Base-by-base conservation (phyloP, 1,140 invertebrate genomes). In the Megathymus violae region DNA sequence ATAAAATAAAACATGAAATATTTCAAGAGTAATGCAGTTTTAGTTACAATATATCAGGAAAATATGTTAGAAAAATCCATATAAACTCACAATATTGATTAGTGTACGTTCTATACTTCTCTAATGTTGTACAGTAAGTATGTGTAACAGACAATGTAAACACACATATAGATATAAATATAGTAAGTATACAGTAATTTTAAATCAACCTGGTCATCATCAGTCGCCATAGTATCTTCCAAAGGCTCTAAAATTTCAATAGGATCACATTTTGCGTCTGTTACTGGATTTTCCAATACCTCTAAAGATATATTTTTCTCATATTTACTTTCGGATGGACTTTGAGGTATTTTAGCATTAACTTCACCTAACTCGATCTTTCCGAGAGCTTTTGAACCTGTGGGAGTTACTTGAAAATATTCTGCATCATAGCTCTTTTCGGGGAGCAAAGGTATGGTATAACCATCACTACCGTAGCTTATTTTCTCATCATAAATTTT, bases 131-230 rank as follows among this genome's bases (percentile, higher is more conserved):
- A 83, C 58, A 82, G 48, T 76, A 83, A 80, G 74, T 88, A 84
- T 43, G 71, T 81, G 72, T 88, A 85, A 64, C 81, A 84, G 63
- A 84, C 48, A 74, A 88, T 71, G 67, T 77, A 88, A 79, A 84
- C 79, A 82, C 68, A 80, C 71, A 85, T 80, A 79, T 80, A 81
- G 71, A 84, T 71, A 79, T 78, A 88, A 62, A 81, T 71, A 84
- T 85, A 85, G 73, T 82, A 85, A 82, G 74, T 78, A 78, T 78
- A 85, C 71, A 87, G 76, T 85, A 80, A 86, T 80, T 87, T 85
- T 75, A 85, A 80, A 78, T 86, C 77, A 74, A 89, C 86, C 86
- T 89, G 78, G 67, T 86, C 69, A 66, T 74, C 60, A 62, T 78
- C 69, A 71, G 62, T 80, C 62, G 52, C 66, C 48, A 59, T 58